Percentiles rank a stretch among this genome's conserved stretches.
Evolutionary conservation across 2,113 vertebrate species (phyloP).

Genomic region (Podarcis cretensis): DNA sequence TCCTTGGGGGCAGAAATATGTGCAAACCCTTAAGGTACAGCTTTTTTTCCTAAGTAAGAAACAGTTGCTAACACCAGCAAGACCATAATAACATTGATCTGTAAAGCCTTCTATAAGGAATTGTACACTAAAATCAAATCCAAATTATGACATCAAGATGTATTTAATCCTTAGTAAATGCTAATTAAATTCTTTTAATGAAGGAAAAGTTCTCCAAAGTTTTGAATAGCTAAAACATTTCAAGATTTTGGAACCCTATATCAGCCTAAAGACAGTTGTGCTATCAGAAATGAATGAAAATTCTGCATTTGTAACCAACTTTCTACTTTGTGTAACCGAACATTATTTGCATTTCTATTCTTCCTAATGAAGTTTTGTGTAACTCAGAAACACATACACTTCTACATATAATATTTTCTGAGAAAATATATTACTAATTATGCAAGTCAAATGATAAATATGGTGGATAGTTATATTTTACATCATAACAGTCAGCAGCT

Average conservation of each 20-base stretch:
- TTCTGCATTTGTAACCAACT: background rate
- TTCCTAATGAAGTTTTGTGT: background rate
- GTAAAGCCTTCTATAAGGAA: background rate
- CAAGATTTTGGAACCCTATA: background rate
- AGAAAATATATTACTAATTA: background rate
- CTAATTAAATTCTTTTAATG: background rate
- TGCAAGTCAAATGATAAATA: background rate
- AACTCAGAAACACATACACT: background rate
- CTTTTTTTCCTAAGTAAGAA: background rate
- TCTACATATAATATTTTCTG: background rate
- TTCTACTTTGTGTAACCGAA: background rate
- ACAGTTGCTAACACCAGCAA: background rate
- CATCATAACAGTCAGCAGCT: background rate
- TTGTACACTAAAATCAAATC: background rate
- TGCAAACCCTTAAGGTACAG: background rate
- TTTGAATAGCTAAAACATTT: background rate
- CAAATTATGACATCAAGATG: too few relatives aligned
- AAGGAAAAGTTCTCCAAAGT: background rate
- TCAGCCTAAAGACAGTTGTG: background rate
- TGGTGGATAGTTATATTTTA: accelerated
- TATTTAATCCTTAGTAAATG: too few relatives aligned
- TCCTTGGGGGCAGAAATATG: background rate
- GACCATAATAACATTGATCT: background rate
- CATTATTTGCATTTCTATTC: background rate
- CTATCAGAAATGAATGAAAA: background rate